phyloP scores from a whole-genome alignment of 1,140 invertebrate species.

The Macrosteles quadrilineatus region DNA sequence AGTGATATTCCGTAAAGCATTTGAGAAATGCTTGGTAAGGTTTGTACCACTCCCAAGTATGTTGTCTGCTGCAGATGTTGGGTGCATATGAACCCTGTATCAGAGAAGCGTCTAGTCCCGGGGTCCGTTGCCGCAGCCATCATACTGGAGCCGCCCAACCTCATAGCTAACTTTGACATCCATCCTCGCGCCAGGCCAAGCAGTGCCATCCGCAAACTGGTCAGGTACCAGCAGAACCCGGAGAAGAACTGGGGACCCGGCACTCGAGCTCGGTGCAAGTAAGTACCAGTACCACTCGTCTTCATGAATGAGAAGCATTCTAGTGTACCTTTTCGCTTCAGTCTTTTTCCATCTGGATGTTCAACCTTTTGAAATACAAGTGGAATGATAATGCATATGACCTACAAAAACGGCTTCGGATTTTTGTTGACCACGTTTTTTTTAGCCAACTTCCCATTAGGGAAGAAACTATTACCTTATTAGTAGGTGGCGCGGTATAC shows the following conservation, averaged over 20 bases:
- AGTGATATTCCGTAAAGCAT: not conserved
- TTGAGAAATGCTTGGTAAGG: not conserved
- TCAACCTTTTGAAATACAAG: no score
- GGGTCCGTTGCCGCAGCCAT: conserved; percentile 54
- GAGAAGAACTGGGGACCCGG: conserved; percentile 88
- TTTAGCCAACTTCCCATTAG: no score
- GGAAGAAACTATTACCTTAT: no score
- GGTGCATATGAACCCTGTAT: conserved; percentile 68
- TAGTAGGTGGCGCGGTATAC: no score
- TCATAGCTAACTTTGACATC: conserved; percentile 59
- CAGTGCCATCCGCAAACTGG: conserved; percentile 69
- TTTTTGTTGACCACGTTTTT: no score
- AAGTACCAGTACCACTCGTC: conserved; percentile 48
- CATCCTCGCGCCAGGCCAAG: conserved; percentile 77
- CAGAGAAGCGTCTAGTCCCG: conserved; percentile 44
- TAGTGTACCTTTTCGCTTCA: no score
- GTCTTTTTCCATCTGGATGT: no score
- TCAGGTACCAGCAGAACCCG: conserved; percentile 88
- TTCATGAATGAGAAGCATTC: no score
- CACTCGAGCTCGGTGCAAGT: conserved; percentile 67
- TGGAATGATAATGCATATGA: no score
- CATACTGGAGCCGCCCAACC: conserved; percentile 54
- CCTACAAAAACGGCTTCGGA: no score
- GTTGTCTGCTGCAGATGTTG: conserved; percentile 56
- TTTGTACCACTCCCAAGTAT: not conserved